Evolutionary conservation across 2,797 vertebrate species (phyloP).

Genomic region (Eulemur coronatus): DNA sequence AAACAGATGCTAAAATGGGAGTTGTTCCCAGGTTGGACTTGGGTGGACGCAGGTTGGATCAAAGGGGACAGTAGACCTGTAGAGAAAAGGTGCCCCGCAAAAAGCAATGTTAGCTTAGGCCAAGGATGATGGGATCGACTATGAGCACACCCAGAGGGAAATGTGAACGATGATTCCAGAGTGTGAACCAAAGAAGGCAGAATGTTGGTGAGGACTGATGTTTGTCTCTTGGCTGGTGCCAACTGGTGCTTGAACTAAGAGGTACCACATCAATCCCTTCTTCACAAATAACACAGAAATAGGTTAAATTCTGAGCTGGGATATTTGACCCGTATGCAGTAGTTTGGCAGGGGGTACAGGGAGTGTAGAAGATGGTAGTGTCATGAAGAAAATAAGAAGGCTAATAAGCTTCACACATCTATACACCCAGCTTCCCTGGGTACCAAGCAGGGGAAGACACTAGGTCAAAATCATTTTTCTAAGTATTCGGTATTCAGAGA

Average conservation of each 20-base stretch:
- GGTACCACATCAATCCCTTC: neutral
- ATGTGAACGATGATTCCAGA: neutral
- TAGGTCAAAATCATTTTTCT: neutral
- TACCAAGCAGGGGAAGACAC: neutral
- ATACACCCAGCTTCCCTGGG: neutral
- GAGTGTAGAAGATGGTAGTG: neutral
- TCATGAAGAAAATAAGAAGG: neutral
- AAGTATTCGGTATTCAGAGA: neutral
- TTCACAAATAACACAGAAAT: neutral
- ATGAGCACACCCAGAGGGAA: neutral
- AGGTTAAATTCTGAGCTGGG: neutral
- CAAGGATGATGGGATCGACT: neutral
- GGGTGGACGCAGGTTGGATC: neutral
- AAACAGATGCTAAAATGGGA: neutral
- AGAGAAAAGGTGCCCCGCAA: neutral
- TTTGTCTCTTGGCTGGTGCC: neutral
- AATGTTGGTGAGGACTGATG: neutral
- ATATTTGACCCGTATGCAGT: neutral
- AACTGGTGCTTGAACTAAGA: neutral
- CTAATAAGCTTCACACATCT: too few relatives aligned
- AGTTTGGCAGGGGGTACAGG: neutral
- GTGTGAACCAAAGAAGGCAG: neutral
- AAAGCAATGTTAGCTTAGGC: neutral
- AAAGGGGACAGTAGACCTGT: neutral
- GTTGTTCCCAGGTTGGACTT: neutral